phyloP scores from a whole-genome alignment of 2,888 invertebrate species.

The Beris morrisii region DNA sequence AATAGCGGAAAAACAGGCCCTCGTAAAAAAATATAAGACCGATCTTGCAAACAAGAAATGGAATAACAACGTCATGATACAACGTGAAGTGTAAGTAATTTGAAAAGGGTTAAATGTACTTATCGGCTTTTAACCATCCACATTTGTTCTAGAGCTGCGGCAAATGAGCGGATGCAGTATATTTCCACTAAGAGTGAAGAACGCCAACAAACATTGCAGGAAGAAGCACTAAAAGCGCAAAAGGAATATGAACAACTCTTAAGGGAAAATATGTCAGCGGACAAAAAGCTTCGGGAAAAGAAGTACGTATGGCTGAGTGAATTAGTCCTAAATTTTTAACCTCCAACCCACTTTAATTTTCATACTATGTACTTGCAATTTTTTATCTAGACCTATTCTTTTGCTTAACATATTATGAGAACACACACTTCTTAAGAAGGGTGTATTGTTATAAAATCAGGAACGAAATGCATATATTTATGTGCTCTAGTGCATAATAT shows the following conservation, averaged over 20 bases:
- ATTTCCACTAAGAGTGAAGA: slow-evolving; percentile 42
- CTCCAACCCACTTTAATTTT: too few relatives aligned
- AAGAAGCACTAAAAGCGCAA: slow-evolving; percentile 42
- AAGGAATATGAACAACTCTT: slow-evolving; percentile 41
- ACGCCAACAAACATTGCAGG: slow-evolving; percentile 44
- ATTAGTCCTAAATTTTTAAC: too few relatives aligned
- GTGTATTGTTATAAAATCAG: too few relatives aligned
- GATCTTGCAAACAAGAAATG: slow-evolving; percentile 45
- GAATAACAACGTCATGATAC: slow-evolving; percentile 45
- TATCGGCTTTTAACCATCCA: background rate
- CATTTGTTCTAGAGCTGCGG: slow-evolving; percentile 43
- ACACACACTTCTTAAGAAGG: too few relatives aligned
- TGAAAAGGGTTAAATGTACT: background rate
- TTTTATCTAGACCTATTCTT: too few relatives aligned
- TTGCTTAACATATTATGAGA: too few relatives aligned
- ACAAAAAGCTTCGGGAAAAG: slow-evolving; percentile 46
- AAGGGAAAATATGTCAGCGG: slow-evolving; percentile 42
- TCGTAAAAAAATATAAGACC: slow-evolving; percentile 45
- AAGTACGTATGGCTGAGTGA: slow-evolving; percentile 44
- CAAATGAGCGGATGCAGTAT: slow-evolving; percentile 41
- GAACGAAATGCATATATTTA: too few relatives aligned
- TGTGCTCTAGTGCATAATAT: too few relatives aligned
- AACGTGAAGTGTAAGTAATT: slow-evolving; percentile 44
- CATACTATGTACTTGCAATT: too few relatives aligned
- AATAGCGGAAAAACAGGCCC: slow-evolving; percentile 42